Evolutionary conservation across 2,888 invertebrate genomes (phyloP), one percentile per base, ranked within the genome.

Genomic region (Cyclophora albipunctata): DNA sequence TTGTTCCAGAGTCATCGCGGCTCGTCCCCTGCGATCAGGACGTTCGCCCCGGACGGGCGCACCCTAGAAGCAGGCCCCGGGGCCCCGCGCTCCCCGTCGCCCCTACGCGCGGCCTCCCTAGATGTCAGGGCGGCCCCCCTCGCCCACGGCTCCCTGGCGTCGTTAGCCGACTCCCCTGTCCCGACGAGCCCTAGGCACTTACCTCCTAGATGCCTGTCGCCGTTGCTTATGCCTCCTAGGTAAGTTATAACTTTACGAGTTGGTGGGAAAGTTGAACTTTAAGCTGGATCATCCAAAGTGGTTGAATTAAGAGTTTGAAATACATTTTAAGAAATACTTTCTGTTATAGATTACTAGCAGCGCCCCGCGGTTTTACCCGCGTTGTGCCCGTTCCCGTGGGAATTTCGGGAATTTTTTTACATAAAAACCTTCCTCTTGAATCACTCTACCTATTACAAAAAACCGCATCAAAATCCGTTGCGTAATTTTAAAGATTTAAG

Each of bases 11-110:
- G 92, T 61, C 94, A 94, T 69, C 93, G 95, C 42, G 95, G 94
- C 4, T 94, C 95, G 0, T 95, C 95, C 0, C 95, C 95, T 0
- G 95, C 95, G 60, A 95, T 95, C 61, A 91, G 95, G 58, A 94
- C 95, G 0, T 95, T 94, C 66, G 95, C 94, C 33, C 95, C 95
- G 0, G 95, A 95, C 70, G 95, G 95, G 0, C 91, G 94, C 20
- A 91, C 92, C 2, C 71, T 89, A 2, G 89, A 89, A 56, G 90
- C 84, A 49, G 62, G 79, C 84, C 69, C 92, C 85, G 60, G 93
- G 85, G 35, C 93, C 85, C 90, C 91, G 0, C 82, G 95, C 49
- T 94, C 95, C 0, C 95, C 95, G 0, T 95, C 95, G 34, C 95
- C 95, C 3, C 91, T 94, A 52, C 91, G 95, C 40, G 93, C 94